Conservation (phyloP, 2,888 invertebrate species). For the Catocala sponsa region DNA sequence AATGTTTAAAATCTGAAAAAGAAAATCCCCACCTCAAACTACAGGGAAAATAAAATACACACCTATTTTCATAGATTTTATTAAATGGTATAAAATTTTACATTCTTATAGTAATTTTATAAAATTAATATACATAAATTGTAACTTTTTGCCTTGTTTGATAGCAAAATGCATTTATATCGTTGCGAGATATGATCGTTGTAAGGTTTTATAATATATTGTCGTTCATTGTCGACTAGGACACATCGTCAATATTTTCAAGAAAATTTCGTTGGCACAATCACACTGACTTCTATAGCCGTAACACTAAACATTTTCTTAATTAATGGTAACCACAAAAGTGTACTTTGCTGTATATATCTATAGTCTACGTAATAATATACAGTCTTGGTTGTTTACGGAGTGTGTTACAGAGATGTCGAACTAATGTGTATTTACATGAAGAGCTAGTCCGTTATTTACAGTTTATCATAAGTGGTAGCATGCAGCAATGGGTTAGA, state of each 20-base stretch:
- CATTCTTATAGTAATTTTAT: conserved; percentile 68
- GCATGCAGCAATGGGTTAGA: conserved; percentile 68
- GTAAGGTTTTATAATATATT: conserved; percentile 42
- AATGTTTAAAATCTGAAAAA: conserved; percentile 7
- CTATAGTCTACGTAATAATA: conserved; percentile 65
- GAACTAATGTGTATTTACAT: conserved; percentile 78
- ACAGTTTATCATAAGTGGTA: conserved; percentile 63
- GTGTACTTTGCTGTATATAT: conserved; percentile 65
- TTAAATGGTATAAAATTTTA: conserved; percentile 85
- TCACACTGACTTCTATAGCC: conserved; percentile 46
- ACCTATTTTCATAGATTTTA: conserved; percentile 77
- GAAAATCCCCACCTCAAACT: conserved; percentile 27
- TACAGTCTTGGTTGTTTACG: conserved; percentile 73
- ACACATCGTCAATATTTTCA: conserved; percentile 47
- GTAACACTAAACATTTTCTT: conserved; percentile 49
- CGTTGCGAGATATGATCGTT: conserved; percentile 53
- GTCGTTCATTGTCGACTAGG: conserved; percentile 64
- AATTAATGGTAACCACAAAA: conserved; percentile 55
- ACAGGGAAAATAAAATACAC: conserved; percentile 59
- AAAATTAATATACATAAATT: conserved; percentile 67
- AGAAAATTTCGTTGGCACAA: conserved; percentile 60
- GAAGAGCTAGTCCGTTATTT: conserved; percentile 66
- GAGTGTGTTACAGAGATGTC: conserved; percentile 50
- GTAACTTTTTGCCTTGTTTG: conserved; percentile 55
- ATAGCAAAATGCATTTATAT: conserved; percentile 50